Percentiles rank a stretch among this genome's conserved stretches.
Conservation (phyloP, 2,797 vertebrate genomes). For the Trachops cirrhosus region DNA sequence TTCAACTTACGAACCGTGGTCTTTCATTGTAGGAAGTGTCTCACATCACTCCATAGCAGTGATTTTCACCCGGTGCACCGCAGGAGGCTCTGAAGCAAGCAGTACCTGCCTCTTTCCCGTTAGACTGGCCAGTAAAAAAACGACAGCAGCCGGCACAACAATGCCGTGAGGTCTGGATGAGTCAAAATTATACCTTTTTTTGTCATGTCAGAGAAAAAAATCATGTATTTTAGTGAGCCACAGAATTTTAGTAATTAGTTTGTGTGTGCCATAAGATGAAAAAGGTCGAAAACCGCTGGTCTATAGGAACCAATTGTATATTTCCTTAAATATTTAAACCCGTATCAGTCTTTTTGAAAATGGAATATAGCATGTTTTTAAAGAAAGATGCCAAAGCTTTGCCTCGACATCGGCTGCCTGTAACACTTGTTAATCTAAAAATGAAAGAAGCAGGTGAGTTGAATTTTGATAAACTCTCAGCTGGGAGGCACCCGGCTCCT, state of each 20-base stretch:
- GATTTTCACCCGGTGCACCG: rapidly evolving
- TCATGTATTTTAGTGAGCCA: not conserved
- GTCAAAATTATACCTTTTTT: not conserved
- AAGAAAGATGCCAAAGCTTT: not conserved
- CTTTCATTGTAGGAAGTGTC: not conserved
- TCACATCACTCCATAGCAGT: not conserved
- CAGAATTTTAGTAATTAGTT: not conserved
- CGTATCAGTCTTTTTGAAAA: not conserved
- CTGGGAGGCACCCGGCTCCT: not conserved
- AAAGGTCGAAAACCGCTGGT: not conserved
- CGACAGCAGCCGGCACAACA: not conserved
- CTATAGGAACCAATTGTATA: not conserved
- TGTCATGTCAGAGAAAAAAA: not conserved
- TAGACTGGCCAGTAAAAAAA: not conserved
- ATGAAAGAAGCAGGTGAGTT: not conserved
- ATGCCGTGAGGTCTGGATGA: not conserved
- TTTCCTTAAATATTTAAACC: not conserved
- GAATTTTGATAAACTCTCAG: not conserved
- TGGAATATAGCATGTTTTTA: not conserved
- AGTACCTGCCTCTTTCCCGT: not conserved
- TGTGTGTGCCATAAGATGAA: not conserved
- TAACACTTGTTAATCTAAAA: not conserved
- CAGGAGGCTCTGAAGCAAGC: rapidly evolving
- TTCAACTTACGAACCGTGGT: not conserved
- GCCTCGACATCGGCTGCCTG: not conserved